phyloP scores from a whole-genome alignment of 23 tunicate genomes.

The Phallusia fumigata region DNA sequence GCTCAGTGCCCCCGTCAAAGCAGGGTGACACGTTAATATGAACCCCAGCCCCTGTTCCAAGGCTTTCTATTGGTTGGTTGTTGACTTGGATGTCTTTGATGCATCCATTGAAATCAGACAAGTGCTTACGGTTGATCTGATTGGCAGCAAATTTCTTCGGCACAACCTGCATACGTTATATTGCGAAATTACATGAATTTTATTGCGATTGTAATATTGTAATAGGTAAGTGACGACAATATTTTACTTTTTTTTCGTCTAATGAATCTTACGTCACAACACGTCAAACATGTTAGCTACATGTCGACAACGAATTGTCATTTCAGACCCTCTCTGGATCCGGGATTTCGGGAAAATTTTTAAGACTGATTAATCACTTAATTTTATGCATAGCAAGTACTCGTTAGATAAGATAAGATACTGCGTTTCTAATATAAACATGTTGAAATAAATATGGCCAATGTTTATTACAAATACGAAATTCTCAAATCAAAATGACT shows the following conservation, averaged over 20 bases:
- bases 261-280: too few relatives aligned
- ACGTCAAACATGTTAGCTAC: too few relatives aligned
- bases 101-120: conserved; percentile 75
- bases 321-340: too few relatives aligned
- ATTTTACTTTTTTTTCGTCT: neutral
- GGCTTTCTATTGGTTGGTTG: conserved; percentile 23
- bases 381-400: too few relatives aligned
- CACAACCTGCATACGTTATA: conserved; percentile 18
- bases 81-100: conserved; percentile 38
- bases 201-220: neutral
- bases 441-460: too few relatives aligned
- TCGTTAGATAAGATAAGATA: too few relatives aligned
- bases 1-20: conserved; percentile 35
- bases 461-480: too few relatives aligned
- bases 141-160: conserved; percentile 37
- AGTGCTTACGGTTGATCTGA: conserved; percentile 32
- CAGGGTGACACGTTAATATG: conserved; percentile 40
- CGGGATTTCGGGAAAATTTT: too few relatives aligned
- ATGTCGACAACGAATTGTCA: too few relatives aligned
- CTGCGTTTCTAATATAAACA: too few relatives aligned
- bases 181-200: neutral
- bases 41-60: conserved; percentile 10
- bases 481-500: too few relatives aligned
- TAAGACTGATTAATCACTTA: too few relatives aligned
- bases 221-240: neutral